Conservation (phyloP, 2,113 vertebrate genomes). For the Hypocryptadius cinnamomeus region DNA sequence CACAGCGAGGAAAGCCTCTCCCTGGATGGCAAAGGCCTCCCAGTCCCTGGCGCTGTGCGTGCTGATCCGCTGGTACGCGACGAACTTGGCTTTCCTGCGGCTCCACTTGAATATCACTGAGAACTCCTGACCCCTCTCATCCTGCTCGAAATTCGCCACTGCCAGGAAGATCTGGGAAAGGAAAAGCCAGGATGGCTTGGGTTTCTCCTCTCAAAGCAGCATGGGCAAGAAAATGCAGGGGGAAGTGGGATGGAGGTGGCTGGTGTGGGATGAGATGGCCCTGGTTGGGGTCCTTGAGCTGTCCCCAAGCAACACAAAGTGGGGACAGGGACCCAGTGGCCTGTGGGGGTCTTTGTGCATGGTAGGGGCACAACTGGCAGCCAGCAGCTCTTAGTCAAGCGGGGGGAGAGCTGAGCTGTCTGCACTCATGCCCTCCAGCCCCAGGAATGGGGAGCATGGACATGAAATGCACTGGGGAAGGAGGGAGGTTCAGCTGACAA, state of each 20-base stretch:
- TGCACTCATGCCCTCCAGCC: rapidly evolving
- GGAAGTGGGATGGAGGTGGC: background rate
- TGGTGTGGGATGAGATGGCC: background rate
- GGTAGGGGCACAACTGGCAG: background rate
- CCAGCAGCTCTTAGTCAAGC: background rate
- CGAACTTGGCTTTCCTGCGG: conserved; percentile 77
- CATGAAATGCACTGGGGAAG: rapidly evolving
- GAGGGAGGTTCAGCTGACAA: rapidly evolving
- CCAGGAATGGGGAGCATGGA: background rate
- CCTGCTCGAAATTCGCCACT: conserved; percentile 82
- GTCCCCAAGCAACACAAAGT: background rate
- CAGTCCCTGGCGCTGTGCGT: conserved; percentile 91
- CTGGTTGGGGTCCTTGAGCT: background rate
- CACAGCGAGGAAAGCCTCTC: conserved; percentile 86
- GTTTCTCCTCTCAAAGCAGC: background rate
- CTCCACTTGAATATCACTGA: conserved; percentile 96
- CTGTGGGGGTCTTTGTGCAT: background rate
- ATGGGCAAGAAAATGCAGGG: rapidly evolving
- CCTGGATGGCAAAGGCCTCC: conserved; percentile 87
- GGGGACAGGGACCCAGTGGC: background rate
- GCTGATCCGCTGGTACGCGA: conserved; percentile 78
- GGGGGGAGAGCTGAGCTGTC: background rate
- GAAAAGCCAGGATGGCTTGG: background rate
- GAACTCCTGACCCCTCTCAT: conserved; percentile 70
- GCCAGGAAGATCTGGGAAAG: conserved; percentile 81